Base-by-base conservation (phyloP, 2,888 invertebrate species). In the Cyclophora punctaria region DNA sequence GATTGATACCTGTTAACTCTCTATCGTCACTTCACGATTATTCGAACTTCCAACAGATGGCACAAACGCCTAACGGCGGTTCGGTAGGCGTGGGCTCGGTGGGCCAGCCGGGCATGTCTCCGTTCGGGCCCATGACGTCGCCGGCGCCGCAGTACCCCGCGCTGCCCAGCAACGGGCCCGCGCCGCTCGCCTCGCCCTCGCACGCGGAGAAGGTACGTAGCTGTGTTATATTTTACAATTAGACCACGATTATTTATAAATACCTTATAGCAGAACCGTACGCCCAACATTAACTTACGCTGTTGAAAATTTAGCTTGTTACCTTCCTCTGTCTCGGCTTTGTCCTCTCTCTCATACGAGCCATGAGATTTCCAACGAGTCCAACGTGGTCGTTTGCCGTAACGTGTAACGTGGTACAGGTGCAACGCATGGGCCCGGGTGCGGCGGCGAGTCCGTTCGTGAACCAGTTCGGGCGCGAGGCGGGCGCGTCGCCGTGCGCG, bases 101-200 rank as follows among this genome's bases (percentile, higher is more conserved):
- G 47, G 84, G 90, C 59, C 91, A 91, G 75, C 90, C 93, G 7
- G 93, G 93, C 56, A 89, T 94, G 68, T 94, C 94, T 42, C 94
- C 95, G 20, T 95, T 94, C 74, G 92, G 90, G 66, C 89, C 90
- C 51, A 90, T 92, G 80, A 89, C 91, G 69, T 91, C 91, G 37
- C 91, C 91, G 50, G 89, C 90, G 63, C 89, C 89, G 66, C 85
- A 88, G 73, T 90, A 88, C 80, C 85, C 78, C 64, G 78, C 78
- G 68, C 89, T 89, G 82, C 90, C 90, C 63, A 89, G 90, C 49
- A 93, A 93, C 73, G 93, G 93, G 7, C 91, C 91, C 43, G 77
- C 83, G 59, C 69, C 80, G 68, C 86, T 88, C 49, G 84, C 90
- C 7, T 90, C 90, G 41, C 90, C 91, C 51, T 72, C 73, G 3